phyloP scores from a whole-genome alignment of 2,797 vertebrate genomes.

The Myripristis murdjan region DNA sequence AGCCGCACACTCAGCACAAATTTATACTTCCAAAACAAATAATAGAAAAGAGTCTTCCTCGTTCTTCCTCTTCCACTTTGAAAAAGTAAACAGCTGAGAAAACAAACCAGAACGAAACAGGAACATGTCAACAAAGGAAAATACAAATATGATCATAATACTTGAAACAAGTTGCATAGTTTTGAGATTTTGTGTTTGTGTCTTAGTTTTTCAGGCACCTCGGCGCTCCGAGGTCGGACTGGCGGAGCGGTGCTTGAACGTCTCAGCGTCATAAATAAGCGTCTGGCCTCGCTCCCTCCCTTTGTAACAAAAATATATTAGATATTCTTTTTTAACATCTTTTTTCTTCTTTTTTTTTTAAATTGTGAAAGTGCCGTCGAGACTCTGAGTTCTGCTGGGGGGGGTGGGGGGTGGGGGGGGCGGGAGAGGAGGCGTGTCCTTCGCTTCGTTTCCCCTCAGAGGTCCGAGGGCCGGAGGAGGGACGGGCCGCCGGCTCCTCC shows the following conservation, averaged over 20 bases:
- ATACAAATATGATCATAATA: constrained; percentile 80
- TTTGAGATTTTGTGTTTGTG: constrained; percentile 88
- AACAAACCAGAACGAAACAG: constrained; percentile 52
- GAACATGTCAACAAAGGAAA: constrained; percentile 60
- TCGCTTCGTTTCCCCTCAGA: constrained; percentile 30
- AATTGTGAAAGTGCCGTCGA: constrained; percentile 85
- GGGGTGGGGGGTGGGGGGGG: too few species aligned
- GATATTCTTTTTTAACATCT: constrained; percentile 74
- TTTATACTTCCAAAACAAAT: constrained; percentile 71
- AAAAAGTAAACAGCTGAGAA: constrained; percentile 92
- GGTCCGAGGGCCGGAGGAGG: constrained; percentile 24
- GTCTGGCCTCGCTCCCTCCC: constrained; percentile 78
- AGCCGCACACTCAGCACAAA: constrained; percentile 40
- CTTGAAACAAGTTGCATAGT: constrained; percentile 97
- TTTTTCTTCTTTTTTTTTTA: constrained; percentile 69
- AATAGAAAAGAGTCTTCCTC: constrained; percentile 85
- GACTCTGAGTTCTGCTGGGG: constrained; percentile 76
- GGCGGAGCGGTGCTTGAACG: constrained; percentile 62
- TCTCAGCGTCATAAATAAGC: constrained; percentile 86
- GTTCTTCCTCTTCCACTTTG: constrained; percentile 78
- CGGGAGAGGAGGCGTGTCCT: constrained; percentile 31
- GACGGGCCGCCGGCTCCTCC: constrained; percentile 32
- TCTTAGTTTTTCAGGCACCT: constrained; percentile 90
- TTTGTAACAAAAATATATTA: constrained; percentile 91
- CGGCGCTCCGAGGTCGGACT: constrained; percentile 83